Evolutionary conservation across 2,113 vertebrate species (phyloP).

Genomic region (Leptodactylus fuscus): DNA sequence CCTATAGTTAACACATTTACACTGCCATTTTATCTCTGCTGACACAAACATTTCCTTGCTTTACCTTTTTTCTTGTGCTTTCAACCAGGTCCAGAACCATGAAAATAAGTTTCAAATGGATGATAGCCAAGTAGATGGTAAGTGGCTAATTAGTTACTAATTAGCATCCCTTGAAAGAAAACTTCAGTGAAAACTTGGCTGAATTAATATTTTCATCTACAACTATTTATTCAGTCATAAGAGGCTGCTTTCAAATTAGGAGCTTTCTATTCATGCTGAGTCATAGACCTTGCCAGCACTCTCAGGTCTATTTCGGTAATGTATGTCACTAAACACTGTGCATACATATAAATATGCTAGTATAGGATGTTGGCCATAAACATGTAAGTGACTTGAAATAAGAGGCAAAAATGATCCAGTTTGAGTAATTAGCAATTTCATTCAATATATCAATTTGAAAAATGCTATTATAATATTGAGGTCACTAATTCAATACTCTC

Average conservation of each 20-base stretch:
- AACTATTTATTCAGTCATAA: constrained; percentile 45
- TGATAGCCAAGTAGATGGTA: constrained; percentile 47
- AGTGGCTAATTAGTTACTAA: constrained; percentile 47
- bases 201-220: constrained; percentile 41
- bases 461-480: neutral
- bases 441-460: neutral
- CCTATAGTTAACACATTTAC: neutral
- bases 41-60: constrained; percentile 14
- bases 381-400: constrained; percentile 16
- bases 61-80: neutral
- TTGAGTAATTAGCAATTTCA: neutral
- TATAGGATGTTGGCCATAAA: constrained; percentile 10
- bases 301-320: constrained; percentile 26
- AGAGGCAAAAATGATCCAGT: neutral
- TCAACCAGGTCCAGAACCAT: neutral
- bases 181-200: constrained; percentile 45
- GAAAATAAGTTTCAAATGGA: constrained; percentile 27
- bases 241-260: constrained; percentile 24
- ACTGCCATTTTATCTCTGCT: neutral
- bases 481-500: neutral
- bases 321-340: constrained; percentile 20
- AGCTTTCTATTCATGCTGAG: constrained; percentile 42
- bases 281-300: constrained; percentile 21
- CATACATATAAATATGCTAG: constrained; percentile 28
- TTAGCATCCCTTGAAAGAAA: constrained; percentile 52